Conservation (phyloP, 2,888 invertebrate species). For the Trachelus troglodyta region DNA sequence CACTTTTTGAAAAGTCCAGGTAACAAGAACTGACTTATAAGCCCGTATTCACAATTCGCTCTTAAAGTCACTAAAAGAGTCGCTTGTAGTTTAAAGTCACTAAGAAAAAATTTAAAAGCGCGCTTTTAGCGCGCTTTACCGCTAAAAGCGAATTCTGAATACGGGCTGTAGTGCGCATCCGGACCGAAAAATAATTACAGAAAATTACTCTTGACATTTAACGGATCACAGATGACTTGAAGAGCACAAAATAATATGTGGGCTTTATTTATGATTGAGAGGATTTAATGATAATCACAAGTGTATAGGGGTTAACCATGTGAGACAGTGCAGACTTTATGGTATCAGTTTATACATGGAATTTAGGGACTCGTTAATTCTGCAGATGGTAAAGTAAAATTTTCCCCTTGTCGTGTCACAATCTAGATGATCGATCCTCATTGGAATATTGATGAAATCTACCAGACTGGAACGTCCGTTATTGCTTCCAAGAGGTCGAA, state of each 20-base stretch:
- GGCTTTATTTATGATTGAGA: background rate
- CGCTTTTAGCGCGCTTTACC: no score
- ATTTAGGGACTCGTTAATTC: background rate
- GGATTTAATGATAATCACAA: background rate
- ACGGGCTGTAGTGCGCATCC: background rate
- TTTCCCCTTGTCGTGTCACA: background rate
- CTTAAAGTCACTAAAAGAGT: no score
- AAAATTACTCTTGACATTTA: background rate
- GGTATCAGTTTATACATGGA: background rate
- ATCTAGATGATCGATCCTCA: constrained; percentile 5
- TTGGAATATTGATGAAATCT: constrained; percentile 35
- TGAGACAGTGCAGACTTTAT: background rate
- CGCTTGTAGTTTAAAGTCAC: no score
- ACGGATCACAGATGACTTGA: background rate
- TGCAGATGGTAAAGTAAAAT: background rate
- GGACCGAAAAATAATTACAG: background rate
- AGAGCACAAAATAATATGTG: background rate
- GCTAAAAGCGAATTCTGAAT: no score
- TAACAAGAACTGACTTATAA: no score
- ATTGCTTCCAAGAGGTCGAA: constrained; percentile 17
- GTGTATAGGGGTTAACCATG: background rate
- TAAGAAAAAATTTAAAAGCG: no score
- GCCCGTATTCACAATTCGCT: no score
- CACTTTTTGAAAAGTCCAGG: no score
- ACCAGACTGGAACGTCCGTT: constrained; percentile 40